These are phyloP conservation scores for Amblyopsis rosae DNA, from an alignment of 2,113 vertebrate genomes.

Conservation along the genomic window DNA sequence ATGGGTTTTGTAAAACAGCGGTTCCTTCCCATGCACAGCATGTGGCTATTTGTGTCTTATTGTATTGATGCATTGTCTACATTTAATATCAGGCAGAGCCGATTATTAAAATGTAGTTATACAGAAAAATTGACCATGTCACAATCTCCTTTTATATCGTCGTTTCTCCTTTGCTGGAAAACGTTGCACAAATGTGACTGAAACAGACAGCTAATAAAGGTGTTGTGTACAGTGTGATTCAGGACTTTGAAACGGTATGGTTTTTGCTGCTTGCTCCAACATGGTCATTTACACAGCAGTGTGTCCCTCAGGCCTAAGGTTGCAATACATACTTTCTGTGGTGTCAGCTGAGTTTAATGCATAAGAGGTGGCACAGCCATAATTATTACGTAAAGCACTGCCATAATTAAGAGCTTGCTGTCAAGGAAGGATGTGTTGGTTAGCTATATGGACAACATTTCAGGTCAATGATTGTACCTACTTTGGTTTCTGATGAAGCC, in stretches of 20 bases:
- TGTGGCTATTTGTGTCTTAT: not conserved
- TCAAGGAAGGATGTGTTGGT: too few relatives aligned
- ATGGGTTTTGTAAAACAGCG: conserved; percentile 25
- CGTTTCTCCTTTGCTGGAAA: conserved; percentile 25
- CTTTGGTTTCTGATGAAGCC: conserved; percentile 19
- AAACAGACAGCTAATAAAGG: conserved; percentile 38
- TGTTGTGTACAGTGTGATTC: conserved; percentile 51
- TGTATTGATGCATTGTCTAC: not conserved
- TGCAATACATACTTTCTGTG: conserved; percentile 67
- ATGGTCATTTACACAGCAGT: conserved; percentile 55
- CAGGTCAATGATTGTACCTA: conserved; percentile 16
- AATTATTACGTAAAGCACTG: conserved; percentile 61
- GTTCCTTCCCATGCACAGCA: too few relatives aligned
- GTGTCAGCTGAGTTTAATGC: conserved; percentile 68
- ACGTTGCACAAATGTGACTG: conserved; percentile 46
- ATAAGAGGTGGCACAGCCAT: conserved; percentile 46
- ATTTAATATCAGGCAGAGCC: not conserved
- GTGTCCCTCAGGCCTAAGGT: conserved; percentile 59
- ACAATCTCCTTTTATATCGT: not conserved
- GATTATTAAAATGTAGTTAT: not conserved
- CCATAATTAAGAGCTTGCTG: conserved; percentile 61
- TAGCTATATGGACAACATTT: conserved; percentile 27
- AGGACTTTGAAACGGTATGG: conserved; percentile 67
- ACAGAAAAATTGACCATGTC: too few relatives aligned
- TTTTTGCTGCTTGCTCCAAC: conserved; percentile 57